These are phyloP conservation scores for Agonopterix heracliana DNA, from an alignment of 2,888 invertebrate species.

Conservation along the genomic window DNA sequence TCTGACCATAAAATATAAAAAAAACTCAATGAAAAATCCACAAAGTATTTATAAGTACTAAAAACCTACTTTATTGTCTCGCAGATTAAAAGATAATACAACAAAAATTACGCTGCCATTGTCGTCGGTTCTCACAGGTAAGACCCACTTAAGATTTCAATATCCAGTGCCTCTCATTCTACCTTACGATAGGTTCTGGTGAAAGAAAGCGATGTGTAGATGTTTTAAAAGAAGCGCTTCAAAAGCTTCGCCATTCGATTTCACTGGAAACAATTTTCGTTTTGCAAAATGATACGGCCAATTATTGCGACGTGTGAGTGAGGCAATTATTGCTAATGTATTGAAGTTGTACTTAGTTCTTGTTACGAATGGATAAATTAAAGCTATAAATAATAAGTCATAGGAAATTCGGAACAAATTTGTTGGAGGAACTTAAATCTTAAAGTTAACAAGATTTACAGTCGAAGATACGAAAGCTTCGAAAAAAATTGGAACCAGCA, in stretches of 20 bases:
- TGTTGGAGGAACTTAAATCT: too few relatives aligned
- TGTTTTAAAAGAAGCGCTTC: conserved; percentile 11
- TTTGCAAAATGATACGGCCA: not conserved
- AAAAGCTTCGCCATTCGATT: conserved; percentile 27
- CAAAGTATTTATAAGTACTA: conserved; percentile 2
- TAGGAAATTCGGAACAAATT: too few relatives aligned
- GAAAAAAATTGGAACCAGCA: too few relatives aligned
- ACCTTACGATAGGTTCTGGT: conserved; percentile 13
- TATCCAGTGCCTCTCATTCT: conserved; percentile 32
- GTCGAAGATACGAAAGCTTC: too few relatives aligned
- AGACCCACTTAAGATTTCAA: conserved; percentile 22
- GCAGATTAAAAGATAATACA: conserved; percentile 30
- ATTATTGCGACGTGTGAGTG: too few relatives aligned
- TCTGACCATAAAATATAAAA: too few relatives aligned
- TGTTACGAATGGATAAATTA: too few relatives aligned
- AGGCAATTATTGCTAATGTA: too few relatives aligned
- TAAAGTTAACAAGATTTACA: too few relatives aligned
- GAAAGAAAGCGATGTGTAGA: conserved; percentile 30
- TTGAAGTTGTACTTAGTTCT: too few relatives aligned
- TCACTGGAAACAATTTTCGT: conserved; percentile 21
- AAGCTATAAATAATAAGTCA: too few relatives aligned
- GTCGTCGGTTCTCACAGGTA: conserved; percentile 36
- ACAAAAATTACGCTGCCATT: conserved; percentile 32
- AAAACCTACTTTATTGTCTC: conserved; percentile 31
- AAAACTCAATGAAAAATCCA: too few relatives aligned